Evolutionary conservation across 2,797 vertebrate genomes (phyloP).

Genomic region (Serranus cabrilla): DNA sequence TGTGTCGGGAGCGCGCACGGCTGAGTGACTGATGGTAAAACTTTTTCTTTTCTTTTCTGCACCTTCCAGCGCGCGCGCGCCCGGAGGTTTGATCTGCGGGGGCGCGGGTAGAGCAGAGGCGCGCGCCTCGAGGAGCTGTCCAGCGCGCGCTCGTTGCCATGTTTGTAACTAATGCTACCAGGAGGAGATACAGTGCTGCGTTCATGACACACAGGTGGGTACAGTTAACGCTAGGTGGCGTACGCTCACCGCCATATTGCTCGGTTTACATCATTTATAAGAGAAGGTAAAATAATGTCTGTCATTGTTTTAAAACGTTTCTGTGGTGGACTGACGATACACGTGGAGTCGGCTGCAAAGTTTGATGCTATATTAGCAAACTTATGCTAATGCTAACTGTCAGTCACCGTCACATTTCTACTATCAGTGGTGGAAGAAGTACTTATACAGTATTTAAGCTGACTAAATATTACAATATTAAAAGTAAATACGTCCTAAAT

Average conservation of each 20-base stretch:
- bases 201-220: background rate
- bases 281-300: background rate
- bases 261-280: background rate
- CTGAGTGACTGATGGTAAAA: constrained; percentile 24
- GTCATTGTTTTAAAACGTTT: background rate
- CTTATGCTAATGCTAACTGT: background rate
- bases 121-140: background rate
- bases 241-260: background rate
- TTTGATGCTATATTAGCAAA: background rate
- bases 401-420: background rate
- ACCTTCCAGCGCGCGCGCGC: constrained; percentile 8
- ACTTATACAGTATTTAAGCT: no score
- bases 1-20: constrained; percentile 73
- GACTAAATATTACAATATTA: no score
- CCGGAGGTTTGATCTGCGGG: no score
- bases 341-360: background rate
- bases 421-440: background rate
- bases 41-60: background rate
- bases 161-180: background rate
- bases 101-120: background rate
- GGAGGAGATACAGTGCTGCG: background rate
- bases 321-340: background rate
- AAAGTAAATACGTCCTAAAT: no score
- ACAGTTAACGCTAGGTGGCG: constrained; percentile 55
- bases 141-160: constrained; percentile 17